phyloP scores from a whole-genome alignment of 2,888 invertebrate genomes.

The Aleiodes leptofemur region DNA sequence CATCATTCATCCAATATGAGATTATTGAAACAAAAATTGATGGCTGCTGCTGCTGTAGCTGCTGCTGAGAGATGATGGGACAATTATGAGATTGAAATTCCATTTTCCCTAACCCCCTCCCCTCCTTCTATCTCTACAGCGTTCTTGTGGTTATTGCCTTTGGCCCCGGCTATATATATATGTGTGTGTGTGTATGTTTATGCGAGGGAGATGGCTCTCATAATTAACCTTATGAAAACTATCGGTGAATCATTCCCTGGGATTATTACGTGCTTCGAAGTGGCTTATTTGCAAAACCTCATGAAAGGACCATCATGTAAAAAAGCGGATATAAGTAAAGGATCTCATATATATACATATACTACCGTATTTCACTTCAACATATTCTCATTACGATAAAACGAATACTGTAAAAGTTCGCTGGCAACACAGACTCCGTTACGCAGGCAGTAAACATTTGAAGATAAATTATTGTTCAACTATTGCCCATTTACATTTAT shows the following conservation, averaged over 20 bases:
- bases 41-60: neutral
- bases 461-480: neutral
- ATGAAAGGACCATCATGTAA: conserved; percentile 21
- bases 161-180: neutral
- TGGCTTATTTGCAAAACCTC: conserved; percentile 27
- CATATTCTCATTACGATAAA: conserved; percentile 16
- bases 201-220: conserved; percentile 34
- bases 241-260: conserved; percentile 37
- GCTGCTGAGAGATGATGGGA: conserved; percentile 12
- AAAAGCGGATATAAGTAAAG: conserved; percentile 2
- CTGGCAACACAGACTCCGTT: neutral
- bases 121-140: neutral
- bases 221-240: conserved; percentile 54
- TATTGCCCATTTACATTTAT: neutral
- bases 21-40: conserved; percentile 34
- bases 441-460: conserved; percentile 10
- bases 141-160: conserved; percentile 28
- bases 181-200: neutral
- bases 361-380: neutral
- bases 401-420: neutral
- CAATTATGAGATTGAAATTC: conserved; percentile 36
- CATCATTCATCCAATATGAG: neutral
- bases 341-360: neutral
- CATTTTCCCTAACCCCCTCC: conserved; percentile 9
- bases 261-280: conserved; percentile 24